Base-by-base conservation (phyloP, 2,113 vertebrate genomes). In the Anoplopoma fimbria region DNA sequence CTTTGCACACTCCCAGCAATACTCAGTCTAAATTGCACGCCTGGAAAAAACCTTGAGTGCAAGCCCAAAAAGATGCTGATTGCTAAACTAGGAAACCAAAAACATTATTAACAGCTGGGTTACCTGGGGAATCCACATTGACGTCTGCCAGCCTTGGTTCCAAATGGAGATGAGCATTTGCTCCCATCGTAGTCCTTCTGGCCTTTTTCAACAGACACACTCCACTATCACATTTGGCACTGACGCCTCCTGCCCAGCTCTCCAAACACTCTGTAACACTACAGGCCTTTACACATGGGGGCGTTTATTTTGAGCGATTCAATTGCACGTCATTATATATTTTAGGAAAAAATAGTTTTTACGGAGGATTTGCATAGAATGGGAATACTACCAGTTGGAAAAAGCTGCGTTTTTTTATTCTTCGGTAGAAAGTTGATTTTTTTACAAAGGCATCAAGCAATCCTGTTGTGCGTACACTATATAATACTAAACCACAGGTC, bases 81-180 rank as follows among this genome's bases (percentile, higher is more conserved):
- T 88, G 79, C 63, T 70, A 61, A 70, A 85, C 76, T 67, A 38
- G 77, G 60, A 75, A 73, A 82, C 63, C 42, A 61, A 64, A 82
- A 72, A 74, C 25, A 80, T 63, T 78, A 67, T 79, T 87, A 91
- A 89, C 82, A 87, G 79, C 89, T 87, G 71, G 75, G 83, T 76
- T 79, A 88, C 77, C 83, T 60, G 83, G 82, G 89, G 91, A 91
- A 83, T 74, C 1, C 27, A 83, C 67, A 38, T 15, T 75, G 79
- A 80, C 53, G 51, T 77, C 74, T 91, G 90, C 80, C 75, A 81
- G 36, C 49, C 42, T 65, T 79, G 61, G 65, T 91, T 79, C 80
- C 73, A 65, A 90, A 82, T 79, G 42, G 81, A 84, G 67, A 81
- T 57, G 49, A 91, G 86, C 85, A 85, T 89, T 80, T 88, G 85